phyloP scores from a whole-genome alignment of 2,113 vertebrate species.

The Synchiropus splendidus region DNA sequence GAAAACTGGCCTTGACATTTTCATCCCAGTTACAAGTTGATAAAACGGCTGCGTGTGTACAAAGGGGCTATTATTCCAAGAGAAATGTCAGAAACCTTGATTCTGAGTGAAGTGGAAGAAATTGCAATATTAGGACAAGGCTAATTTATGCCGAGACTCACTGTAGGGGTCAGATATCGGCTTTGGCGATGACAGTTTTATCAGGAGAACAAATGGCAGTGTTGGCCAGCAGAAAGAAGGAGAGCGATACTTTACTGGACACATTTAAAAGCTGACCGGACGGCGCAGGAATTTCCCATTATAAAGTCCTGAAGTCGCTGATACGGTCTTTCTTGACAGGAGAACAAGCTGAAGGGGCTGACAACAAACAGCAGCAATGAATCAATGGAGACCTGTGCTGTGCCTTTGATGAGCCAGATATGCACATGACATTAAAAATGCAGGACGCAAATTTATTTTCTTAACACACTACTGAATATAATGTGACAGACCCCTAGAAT shows the following conservation, averaged over 20 bases:
- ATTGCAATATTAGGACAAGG: constrained; percentile 62
- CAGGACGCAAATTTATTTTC: constrained; percentile 18
- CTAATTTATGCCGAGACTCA: constrained; percentile 64
- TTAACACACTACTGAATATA: constrained; percentile 6
- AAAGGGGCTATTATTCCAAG: constrained; percentile 54
- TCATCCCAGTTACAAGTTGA: constrained; percentile 55
- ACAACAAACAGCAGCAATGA: constrained; percentile 37
- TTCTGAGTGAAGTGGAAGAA: constrained; percentile 52
- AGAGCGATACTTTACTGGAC: constrained; percentile 44
- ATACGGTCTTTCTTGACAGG: constrained; percentile 43
- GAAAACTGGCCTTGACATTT: constrained; percentile 54
- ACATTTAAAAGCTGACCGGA: constrained; percentile 48
- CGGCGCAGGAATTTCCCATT: constrained; percentile 37
- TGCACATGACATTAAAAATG: constrained; percentile 24
- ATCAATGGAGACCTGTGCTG: constrained; percentile 18
- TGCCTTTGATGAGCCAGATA: constrained; percentile 28
- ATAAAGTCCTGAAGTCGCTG: constrained; percentile 35
- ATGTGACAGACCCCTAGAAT: too few species aligned
- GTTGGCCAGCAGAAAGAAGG: constrained; percentile 38
- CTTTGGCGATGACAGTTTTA: constrained; percentile 65
- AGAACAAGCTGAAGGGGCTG: constrained; percentile 38
- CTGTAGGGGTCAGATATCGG: constrained; percentile 59
- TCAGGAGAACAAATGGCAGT: constrained; percentile 63
- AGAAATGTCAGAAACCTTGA: constrained; percentile 67
- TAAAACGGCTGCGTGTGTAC: constrained; percentile 61